Percentiles rank a stretch among this genome's conserved stretches.
These are phyloP conservation scores for Luidia sarsii DNA, from an alignment of 53 echinoderm and acorn worm genomes.

Conservation along the genomic window DNA sequence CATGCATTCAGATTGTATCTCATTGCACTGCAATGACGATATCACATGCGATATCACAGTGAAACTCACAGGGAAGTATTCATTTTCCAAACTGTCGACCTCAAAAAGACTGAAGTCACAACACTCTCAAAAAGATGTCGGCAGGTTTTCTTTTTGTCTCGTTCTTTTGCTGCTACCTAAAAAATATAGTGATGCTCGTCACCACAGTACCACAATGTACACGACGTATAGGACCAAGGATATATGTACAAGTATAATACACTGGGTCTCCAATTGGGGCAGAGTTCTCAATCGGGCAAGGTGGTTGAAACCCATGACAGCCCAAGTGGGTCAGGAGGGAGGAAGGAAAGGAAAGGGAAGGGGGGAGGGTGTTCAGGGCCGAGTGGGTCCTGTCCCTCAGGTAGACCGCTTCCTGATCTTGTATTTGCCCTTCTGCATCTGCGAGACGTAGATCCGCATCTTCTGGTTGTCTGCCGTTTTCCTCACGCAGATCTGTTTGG, in stretches of 20 bases:
- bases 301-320: background rate
- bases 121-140: no score
- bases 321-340: slow-evolving; percentile 1
- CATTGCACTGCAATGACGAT: no score
- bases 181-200: no score
- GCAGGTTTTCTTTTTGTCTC: no score
- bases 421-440: slow-evolving; percentile 99
- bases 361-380: background rate
- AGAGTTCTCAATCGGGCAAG: background rate
- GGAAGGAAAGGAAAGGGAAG: background rate
- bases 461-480: slow-evolving; percentile 92
- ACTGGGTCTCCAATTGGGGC: background rate
- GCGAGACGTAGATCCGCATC: slow-evolving; percentile 91
- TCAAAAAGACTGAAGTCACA: no score
- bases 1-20: no score
- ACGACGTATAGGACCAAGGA: no score
- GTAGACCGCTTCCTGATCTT: slow-evolving; percentile 93
- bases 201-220: no score
- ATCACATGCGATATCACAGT: no score
- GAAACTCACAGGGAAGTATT: no score
- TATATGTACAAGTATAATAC: background rate
- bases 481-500: slow-evolving; percentile 96
- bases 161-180: no score
- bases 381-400: slow-evolving; percentile 32
- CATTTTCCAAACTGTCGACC: no score